Evolutionary conservation across 2,797 vertebrate species (phyloP).

Genomic region (Vultur gryphus): DNA sequence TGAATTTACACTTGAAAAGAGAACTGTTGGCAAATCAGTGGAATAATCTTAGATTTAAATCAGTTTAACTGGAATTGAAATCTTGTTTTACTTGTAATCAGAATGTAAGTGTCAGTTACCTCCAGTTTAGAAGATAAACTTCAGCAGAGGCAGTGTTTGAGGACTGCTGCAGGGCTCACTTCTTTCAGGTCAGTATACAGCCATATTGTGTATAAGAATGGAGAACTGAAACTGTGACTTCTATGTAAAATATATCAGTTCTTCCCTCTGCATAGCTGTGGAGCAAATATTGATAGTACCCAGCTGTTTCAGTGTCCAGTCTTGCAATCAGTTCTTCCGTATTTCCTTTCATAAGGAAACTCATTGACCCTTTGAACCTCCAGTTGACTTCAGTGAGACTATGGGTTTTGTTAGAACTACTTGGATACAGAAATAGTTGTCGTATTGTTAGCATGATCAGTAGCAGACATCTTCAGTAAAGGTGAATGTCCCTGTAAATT

Average conservation of each 20-base stretch:
- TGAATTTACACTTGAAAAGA: background rate
- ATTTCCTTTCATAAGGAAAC: background rate
- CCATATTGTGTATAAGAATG: background rate
- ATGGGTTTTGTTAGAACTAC: background rate
- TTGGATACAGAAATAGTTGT: background rate
- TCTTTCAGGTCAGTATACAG: background rate
- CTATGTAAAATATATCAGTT: rapidly evolving
- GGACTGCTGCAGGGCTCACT: background rate
- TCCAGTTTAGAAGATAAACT: background rate
- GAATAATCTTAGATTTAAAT: background rate
- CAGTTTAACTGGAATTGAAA: background rate
- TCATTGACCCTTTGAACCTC: background rate
- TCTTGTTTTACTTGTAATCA: background rate
- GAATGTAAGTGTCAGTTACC: background rate
- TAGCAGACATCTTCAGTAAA: background rate
- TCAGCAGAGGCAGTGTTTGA: background rate
- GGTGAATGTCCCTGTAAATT: background rate
- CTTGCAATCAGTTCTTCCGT: background rate
- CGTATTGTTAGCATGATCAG: background rate
- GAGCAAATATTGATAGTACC: background rate
- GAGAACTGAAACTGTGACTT: background rate
- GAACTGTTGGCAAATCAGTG: background rate
- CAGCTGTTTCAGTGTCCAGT: background rate
- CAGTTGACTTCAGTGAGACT: background rate
- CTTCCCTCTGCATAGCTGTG: background rate